These are phyloP conservation scores for Petrosia ficiformis DNA, from an alignment of 37 sponge, comb jelly and placozoan species.

Conservation along the genomic window DNA sequence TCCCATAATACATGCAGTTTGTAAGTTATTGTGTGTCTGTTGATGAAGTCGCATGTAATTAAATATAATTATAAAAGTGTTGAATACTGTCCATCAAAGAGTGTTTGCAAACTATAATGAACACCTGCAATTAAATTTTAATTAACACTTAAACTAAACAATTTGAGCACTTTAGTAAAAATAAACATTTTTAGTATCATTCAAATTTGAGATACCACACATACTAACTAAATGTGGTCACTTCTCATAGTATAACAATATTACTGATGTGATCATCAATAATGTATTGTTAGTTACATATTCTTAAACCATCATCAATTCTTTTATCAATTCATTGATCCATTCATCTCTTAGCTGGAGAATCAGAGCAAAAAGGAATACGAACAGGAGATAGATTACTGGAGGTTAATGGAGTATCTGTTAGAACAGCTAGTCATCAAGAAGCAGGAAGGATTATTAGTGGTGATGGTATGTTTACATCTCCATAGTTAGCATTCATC, in stretches of 20 bases:
- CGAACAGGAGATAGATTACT: slow-evolving; percentile 27
- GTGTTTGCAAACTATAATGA: too few relatives aligned
- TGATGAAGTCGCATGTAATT: too few relatives aligned
- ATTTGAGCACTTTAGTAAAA: neutral
- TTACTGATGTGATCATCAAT: too few relatives aligned
- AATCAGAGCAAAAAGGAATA: neutral
- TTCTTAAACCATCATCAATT: neutral
- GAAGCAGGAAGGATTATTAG: slow-evolving; percentile 14
- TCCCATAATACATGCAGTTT: slow-evolving; percentile 19
- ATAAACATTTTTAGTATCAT: neutral
- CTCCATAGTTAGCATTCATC: too few relatives aligned
- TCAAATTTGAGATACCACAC: too few relatives aligned
- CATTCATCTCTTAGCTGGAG: too few relatives aligned
- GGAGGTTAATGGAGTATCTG: slow-evolving; percentile 39
- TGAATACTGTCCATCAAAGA: too few relatives aligned
- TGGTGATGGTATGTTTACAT: neutral
- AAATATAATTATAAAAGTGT: too few relatives aligned
- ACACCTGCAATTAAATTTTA: too few relatives aligned
- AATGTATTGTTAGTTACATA: too few relatives aligned
- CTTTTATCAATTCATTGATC: too few relatives aligned
- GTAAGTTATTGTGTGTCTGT: slow-evolving; percentile 31
- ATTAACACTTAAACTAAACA: neutral
- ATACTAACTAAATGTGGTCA: neutral
- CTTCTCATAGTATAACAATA: too few relatives aligned
- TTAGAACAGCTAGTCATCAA: slow-evolving; percentile 6